Evolutionary conservation across 2,888 invertebrate genomes (phyloP), one percentile per base, ranked within the genome.

Genomic region (Bimastos eiseni): DNA sequence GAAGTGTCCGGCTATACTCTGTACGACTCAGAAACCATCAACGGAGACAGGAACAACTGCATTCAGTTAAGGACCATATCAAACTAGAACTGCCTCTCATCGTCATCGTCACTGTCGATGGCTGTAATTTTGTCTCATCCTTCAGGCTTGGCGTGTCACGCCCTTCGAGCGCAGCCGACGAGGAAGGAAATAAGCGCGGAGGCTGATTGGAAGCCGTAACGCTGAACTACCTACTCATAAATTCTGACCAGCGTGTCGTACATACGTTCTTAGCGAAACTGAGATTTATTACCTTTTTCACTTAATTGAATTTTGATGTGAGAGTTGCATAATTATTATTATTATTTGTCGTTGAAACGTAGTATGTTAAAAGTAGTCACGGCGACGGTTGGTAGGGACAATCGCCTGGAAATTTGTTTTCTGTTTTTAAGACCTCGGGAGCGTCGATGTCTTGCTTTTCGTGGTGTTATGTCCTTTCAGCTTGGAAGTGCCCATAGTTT

Each of bases 61-160:
- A n/a, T 86, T 86, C 86, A 86, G 86, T 37, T 86, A 86, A 34
- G 37, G 86, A 37, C 86, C 86, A 86, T 86, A 86, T 86, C 86
- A 86, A 86, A 86, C 86, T 86, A 86, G 37, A 21, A 33, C 34
- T 86, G 34, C 24, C 86, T 34, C 36, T 34, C 86, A 1, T 49
- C 49, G 49, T 49, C 49, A 49, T 6, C 49, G 24, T 49, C 49
- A 36, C 30, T n/a, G 37, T 86, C 17, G 15, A 13, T 36, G 6
- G 34, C 34, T 19, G 86, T 21, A 36, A 17, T 36, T n/a, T 86
- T 86, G 86, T 86, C 86, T 86, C 86, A 36, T n/a, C 70, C 70
- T 70, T 70, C 70, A 70, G 70, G 70, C 70, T 70, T 70, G n/a
- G n/a, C 70, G n/a, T 70, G n/a, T 70, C 70, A 70, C 70, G n/a